phyloP scores from a whole-genome alignment of 1,140 invertebrate species.

The Branchinecta lynchi region DNA sequence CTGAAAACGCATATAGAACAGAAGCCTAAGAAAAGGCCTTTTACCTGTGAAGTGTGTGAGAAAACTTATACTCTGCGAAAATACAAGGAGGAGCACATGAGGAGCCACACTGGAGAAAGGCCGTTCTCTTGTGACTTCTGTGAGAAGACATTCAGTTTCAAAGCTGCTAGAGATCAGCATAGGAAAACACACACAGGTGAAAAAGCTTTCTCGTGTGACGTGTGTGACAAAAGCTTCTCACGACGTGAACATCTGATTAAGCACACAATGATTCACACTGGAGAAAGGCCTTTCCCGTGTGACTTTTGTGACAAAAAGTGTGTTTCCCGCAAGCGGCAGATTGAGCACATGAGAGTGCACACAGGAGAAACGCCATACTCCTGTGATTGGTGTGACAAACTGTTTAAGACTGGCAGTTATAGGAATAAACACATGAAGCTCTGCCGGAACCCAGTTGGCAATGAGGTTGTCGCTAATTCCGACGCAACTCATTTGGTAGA shows the following conservation, averaged over 20 bases:
- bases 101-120: slow-evolving; percentile 49
- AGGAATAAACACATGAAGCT: background rate
- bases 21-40: slow-evolving; percentile 68
- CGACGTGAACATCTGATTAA: slow-evolving; percentile 64
- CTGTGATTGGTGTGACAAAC: slow-evolving; percentile 95
- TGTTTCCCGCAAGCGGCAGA: slow-evolving; percentile 51
- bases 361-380: slow-evolving; percentile 79
- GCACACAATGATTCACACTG: slow-evolving; percentile 45
- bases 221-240: slow-evolving; percentile 96
- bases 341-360: slow-evolving; percentile 61
- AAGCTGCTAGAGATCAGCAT: slow-evolving; percentile 60
- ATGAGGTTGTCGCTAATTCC: no score
- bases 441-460: no score
- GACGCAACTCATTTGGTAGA: no score
- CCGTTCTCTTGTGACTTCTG: slow-evolving; percentile 60
- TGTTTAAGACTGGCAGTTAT: slow-evolving; percentile 40
- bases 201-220: slow-evolving; percentile 95
- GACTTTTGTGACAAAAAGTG: slow-evolving; percentile 54
- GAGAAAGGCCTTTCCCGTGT: slow-evolving; percentile 67
- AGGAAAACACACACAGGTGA: slow-evolving; percentile 80
- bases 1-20: slow-evolving; percentile 59
- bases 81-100: slow-evolving; percentile 54
- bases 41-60: slow-evolving; percentile 51
- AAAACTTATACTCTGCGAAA: slow-evolving; percentile 42
- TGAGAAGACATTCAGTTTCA: slow-evolving; percentile 48